These are phyloP conservation scores for Halisarca cf. caerulea DNA, from an alignment of 37 sponge, comb jelly and placozoan genomes.

Conservation along the genomic window DNA sequence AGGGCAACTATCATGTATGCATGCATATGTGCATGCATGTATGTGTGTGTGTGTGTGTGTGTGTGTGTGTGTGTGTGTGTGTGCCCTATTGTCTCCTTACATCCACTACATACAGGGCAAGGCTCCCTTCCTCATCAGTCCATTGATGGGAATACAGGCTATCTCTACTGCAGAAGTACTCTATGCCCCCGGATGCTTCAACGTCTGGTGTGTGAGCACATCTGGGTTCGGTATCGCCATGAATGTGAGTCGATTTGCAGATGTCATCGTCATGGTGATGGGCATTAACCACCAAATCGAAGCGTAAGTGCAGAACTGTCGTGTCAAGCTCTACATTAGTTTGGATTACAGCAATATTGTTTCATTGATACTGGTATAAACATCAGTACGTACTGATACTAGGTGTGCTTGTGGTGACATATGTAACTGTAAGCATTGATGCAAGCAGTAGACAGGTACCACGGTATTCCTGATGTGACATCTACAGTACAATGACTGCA, in stretches of 20 bases:
- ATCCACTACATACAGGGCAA: conserved; percentile 49
- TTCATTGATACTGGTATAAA: no score
- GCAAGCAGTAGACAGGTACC: no score
- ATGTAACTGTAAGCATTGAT: no score
- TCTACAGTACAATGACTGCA: no score
- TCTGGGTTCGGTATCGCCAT: conserved; percentile 67
- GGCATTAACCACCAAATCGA: conserved; percentile 47
- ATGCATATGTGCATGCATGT: not conserved
- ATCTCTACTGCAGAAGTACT: conserved; percentile 34
- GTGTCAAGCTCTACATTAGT: no score
- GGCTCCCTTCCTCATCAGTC: conserved; percentile 80
- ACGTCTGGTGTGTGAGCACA: conserved; percentile 53
- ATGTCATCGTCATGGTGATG: conserved; percentile 68
- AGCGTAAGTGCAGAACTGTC: conserved; percentile 47
- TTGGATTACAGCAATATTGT: no score
- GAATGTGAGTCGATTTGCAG: conserved; percentile 44
- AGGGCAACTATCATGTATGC: conserved; percentile 49
- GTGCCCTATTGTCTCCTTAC: not conserved
- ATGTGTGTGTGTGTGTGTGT: conserved; percentile 20
- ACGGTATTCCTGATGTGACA: no score
- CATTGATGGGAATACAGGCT: conserved; percentile 56
- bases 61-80: conserved; percentile 24
- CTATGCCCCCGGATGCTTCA: conserved; percentile 55
- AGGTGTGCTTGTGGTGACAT: no score
- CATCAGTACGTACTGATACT: no score